phyloP scores from a whole-genome alignment of 2,797 vertebrate genomes.

The Denticeps clupeoides region DNA sequence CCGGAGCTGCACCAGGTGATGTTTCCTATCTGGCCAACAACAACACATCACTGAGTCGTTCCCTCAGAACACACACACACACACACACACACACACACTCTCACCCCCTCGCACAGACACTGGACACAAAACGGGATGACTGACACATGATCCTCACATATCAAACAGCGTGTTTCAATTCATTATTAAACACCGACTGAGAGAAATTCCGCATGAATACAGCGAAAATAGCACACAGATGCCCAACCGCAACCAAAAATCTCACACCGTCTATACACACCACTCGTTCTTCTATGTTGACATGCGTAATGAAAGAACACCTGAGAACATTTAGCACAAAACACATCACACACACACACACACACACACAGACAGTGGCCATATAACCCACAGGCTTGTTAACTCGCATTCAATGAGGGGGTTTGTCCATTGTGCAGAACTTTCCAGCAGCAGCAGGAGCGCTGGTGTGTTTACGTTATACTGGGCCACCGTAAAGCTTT shows the following conservation, averaged over 20 bases:
- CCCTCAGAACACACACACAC: neutral
- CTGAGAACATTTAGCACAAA: constrained; percentile 24
- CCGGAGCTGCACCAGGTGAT: neutral
- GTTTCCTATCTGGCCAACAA: neutral
- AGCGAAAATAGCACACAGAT: no score
- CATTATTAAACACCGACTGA: no score
- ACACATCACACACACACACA: neutral
- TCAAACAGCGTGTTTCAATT: no score
- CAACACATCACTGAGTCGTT: neutral
- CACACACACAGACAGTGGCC: neutral
- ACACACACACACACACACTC: neutral
- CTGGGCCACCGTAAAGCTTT: constrained; percentile 43
- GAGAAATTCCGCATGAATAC: no score
- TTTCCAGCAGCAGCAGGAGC: constrained; percentile 19
- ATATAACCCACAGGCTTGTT: constrained; percentile 18
- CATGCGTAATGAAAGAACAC: no score
- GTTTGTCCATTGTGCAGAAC: constrained; percentile 42
- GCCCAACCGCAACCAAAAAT: no score
- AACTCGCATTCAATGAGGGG: constrained; percentile 33
- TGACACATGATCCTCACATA: no score
- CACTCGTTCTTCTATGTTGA: no score
- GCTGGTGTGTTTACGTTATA: constrained; percentile 27
- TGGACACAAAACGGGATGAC: no score
- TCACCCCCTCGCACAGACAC: neutral
- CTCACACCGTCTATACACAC: no score